Evolutionary conservation across 1,140 invertebrate genomes (phyloP).

Genomic region (Ptiloglossa arizonensis): DNA sequence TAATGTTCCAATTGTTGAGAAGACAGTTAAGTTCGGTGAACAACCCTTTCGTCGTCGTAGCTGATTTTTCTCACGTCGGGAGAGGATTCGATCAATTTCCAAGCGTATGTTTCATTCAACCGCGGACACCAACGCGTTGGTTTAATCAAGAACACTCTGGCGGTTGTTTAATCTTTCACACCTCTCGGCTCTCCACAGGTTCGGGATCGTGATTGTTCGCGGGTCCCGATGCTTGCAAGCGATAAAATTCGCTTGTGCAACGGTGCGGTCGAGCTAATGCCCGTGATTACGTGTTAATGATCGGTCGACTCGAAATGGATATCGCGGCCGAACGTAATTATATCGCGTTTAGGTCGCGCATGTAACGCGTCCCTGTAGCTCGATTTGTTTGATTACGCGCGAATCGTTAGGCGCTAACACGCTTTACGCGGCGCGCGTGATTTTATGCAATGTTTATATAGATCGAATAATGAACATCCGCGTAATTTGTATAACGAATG

Average conservation of each 20-base stretch:
- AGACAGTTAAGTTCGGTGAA: too few relatives aligned
- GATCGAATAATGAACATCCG: too few relatives aligned
- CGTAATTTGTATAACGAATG: neutral
- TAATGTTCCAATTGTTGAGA: too few relatives aligned
- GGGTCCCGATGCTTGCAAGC: neutral
- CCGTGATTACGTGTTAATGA: constrained; percentile 24
- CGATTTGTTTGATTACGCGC: constrained; percentile 23
- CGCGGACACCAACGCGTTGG: neutral
- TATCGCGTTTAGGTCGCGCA: constrained; percentile 15
- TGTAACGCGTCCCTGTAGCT: neutral
- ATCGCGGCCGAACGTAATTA: constrained; percentile 25
- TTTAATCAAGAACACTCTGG: constrained; percentile 10
- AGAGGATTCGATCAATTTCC: neutral
- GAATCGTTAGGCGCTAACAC: constrained; percentile 1
- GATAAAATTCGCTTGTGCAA: constrained; percentile 23
- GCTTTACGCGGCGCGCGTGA: neutral
- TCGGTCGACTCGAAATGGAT: constrained; percentile 12
- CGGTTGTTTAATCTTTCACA: constrained; percentile 17
- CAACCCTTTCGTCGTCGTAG: neutral
- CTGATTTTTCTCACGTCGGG: neutral
- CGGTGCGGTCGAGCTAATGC: constrained; percentile 1
- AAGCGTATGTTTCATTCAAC: constrained; percentile 12
- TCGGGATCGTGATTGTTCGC: neutral
- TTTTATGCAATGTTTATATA: neutral
- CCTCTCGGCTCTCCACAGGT: neutral